Conservation (phyloP, 2,888 invertebrate genomes). For the Aproaerema taeniolella region DNA sequence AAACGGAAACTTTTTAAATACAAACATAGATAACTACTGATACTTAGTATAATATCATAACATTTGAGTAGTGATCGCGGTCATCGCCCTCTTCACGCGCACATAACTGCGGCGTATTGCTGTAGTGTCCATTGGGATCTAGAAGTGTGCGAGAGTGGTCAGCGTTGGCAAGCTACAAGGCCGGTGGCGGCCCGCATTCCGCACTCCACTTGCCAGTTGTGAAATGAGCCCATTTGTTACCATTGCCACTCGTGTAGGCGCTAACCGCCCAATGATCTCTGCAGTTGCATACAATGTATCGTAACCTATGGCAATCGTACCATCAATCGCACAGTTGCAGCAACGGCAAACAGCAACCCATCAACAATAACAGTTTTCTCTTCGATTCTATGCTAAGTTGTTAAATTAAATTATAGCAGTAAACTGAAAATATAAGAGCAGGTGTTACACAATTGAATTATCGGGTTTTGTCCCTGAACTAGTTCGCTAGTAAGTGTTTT, state of each 20-base stretch:
- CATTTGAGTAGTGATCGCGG: conserved; percentile 28
- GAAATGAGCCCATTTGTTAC: conserved; percentile 63
- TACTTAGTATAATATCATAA: conserved; percentile 13
- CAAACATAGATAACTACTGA: conserved; percentile 6
- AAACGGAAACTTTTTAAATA: conserved; percentile 8
- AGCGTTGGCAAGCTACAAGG: conserved; percentile 69
- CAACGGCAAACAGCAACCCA: background rate
- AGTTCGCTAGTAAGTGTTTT: conserved; percentile 60
- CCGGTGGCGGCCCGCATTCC: conserved; percentile 69
- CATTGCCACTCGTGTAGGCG: conserved; percentile 26
- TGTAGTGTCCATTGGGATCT: conserved; percentile 47
- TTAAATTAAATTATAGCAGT: conserved; percentile 8
- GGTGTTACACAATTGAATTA: conserved; percentile 58
- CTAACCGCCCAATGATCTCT: conserved; percentile 3
- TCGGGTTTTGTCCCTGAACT: conserved; percentile 61
- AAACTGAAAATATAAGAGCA: conserved; percentile 29
- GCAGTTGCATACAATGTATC: too few relatives aligned
- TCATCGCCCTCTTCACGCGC: conserved; percentile 40
- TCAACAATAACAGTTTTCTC: background rate
- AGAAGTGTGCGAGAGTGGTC: conserved; percentile 62
- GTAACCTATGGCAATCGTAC: background rate
- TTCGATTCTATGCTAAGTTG: conserved; percentile 7
- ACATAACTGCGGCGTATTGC: conserved; percentile 36
- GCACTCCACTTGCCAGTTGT: conserved; percentile 56
- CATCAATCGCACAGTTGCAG: background rate